Base-by-base conservation (phyloP, 1,140 invertebrate genomes). In the Panulirus ornatus region DNA sequence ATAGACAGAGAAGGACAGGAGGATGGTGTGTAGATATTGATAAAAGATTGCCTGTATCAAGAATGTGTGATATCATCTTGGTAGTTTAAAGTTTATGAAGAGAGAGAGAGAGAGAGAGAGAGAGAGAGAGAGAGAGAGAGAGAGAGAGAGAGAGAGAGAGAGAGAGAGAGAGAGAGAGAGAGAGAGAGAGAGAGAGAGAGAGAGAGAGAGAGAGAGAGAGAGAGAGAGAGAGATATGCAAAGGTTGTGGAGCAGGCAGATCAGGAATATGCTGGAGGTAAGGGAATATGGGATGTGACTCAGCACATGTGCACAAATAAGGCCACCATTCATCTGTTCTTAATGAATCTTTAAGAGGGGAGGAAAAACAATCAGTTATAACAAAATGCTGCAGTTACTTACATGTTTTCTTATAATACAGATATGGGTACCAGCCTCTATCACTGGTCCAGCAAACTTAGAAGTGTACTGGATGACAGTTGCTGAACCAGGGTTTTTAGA, bases 391-490 rank as follows among this genome's bases (percentile, higher is more conserved):
- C 1, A 66, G n/a, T 3, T 8, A 30, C 58, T 6, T 22, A 30
- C 30, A 11, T 66, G 58, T 30, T 9, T 30, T 14, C n/a, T 66
- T 8, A 66, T 30, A 30, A 9, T 66, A 5, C 51, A 87, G 85
- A 40, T 87, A 30, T 38, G 36, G n/a, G 42, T 87, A 40, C 51
- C 42, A 34, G 51, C 47, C 11, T 78, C 30, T 30, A 63, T 87
- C 38, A 87, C 85, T 1, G 85, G 85, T 42, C 51, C 42, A 42
- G 36, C 51, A 34, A 19, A 87, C 38, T 34, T 87, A 19, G 38
- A 78, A 30, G 75, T 75, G 11, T 38, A 75, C 51, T 87, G 85
- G 85, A 34, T 42, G 44, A 44, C 54, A 11, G 34, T 87, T 0
- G 30, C 54, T 27, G 85, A 63, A 76, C 54, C 85, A 30, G 85